Percentiles rank a stretch among this genome's conserved stretches.
Conservation (phyloP, 2,797 vertebrate species). For the Gallinago solitaria region DNA sequence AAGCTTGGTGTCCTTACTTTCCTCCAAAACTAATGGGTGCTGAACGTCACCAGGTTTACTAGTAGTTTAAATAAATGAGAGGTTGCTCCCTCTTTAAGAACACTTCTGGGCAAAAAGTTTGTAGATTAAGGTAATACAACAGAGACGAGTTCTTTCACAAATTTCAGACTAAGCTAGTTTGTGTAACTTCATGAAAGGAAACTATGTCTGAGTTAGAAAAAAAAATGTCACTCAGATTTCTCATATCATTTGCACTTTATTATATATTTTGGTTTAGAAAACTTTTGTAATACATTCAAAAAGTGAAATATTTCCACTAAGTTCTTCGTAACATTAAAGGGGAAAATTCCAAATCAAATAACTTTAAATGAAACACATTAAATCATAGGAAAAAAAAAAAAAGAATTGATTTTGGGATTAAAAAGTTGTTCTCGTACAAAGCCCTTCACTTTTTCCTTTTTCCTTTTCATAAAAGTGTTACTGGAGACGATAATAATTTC, state of each 20-base stretch:
- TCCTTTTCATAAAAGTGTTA: too few relatives aligned
- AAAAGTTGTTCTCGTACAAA: background rate
- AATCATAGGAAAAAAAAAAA: background rate
- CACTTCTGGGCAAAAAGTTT: background rate
- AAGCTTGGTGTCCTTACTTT: background rate
- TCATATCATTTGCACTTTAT: background rate
- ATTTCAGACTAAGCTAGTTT: background rate
- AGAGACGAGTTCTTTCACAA: background rate
- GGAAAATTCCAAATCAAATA: background rate
- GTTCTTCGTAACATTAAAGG: background rate
- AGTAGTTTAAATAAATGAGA: background rate
- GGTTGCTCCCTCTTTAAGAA: background rate
- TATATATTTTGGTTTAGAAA: background rate
- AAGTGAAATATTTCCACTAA: background rate
- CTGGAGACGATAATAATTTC: background rate
- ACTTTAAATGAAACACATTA: background rate
- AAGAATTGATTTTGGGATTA: background rate
- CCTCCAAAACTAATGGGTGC: background rate
- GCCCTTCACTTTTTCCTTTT: background rate
- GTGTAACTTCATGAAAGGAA: background rate
- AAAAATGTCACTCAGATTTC: background rate
- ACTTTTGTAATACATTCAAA: background rate
- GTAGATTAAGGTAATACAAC: background rate
- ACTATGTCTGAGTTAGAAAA: background rate
- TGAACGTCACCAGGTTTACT: background rate